These are phyloP conservation scores for Hypsopygia costalis DNA, from an alignment of 2,888 invertebrate species.

Conservation along the genomic window DNA sequence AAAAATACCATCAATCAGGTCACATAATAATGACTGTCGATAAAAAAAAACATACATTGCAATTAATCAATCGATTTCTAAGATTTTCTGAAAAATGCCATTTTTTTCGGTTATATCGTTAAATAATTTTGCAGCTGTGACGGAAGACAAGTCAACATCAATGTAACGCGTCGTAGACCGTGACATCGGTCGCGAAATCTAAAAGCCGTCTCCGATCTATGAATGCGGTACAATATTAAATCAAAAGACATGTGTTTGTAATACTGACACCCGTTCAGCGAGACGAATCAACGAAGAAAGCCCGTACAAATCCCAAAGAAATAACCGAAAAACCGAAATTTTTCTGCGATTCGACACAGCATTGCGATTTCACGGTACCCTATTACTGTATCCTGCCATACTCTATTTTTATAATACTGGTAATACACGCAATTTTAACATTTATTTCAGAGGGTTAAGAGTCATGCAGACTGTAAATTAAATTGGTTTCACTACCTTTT, in stretches of 20 bases:
- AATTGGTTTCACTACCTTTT: constrained; percentile 18
- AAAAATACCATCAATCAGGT: too few species aligned
- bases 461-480: neutral
- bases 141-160: constrained; percentile 80
- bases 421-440: neutral
- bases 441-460: neutral
- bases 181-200: constrained; percentile 75
- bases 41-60: too few species aligned
- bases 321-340: constrained; percentile 81
- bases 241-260: constrained; percentile 77
- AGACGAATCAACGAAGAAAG: constrained; percentile 75
- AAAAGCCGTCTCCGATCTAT: constrained; percentile 65
- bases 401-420: constrained; percentile 14
- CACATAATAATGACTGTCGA: too few species aligned
- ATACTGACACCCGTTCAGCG: constrained; percentile 76
- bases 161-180: constrained; percentile 71
- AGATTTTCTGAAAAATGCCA: constrained; percentile 11
- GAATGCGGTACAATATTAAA: constrained; percentile 54
- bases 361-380: constrained; percentile 70
- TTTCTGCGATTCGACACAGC: constrained; percentile 77
- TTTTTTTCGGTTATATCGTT: constrained; percentile 5
- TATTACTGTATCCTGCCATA: constrained; percentile 55
- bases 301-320: constrained; percentile 80
- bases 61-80: constrained; percentile 9
- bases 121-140: constrained; percentile 69